phyloP scores from a whole-genome alignment of 1,140 invertebrate genomes.

The Apis dorsata region DNA sequence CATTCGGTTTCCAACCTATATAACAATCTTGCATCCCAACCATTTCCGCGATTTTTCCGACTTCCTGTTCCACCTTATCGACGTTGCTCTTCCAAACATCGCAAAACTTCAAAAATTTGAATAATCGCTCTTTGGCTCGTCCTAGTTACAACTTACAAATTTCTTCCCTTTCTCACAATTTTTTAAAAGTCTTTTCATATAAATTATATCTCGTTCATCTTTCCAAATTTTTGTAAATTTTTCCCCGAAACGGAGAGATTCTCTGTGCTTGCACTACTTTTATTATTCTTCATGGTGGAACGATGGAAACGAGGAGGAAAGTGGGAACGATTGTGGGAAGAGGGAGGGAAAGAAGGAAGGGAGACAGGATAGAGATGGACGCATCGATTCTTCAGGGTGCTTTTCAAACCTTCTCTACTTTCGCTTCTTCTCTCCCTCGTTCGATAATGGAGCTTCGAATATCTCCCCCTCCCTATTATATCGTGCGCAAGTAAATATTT shows the following conservation, averaged over 20 bases:
- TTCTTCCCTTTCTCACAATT: too few species aligned
- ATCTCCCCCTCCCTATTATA: conserved; percentile 51
- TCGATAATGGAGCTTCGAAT: conserved; percentile 68
- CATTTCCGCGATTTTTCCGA: conserved; percentile 45
- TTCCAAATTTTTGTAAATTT: too few species aligned
- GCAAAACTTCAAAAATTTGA: conserved; percentile 8
- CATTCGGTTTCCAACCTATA: conserved; percentile 28
- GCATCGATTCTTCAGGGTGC: conserved; percentile 66
- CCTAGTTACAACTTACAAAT: too few species aligned
- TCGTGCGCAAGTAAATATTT: conserved; percentile 50
- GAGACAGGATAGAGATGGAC: conserved; percentile 21
- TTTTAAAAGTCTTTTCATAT: too few species aligned
- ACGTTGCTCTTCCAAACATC: not conserved
- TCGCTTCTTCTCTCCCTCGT: conserved; percentile 24
- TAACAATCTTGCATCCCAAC: conserved; percentile 32
- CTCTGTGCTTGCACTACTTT: too few species aligned
- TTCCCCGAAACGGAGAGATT: too few species aligned
- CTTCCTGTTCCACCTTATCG: not conserved
- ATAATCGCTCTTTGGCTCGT: not conserved
- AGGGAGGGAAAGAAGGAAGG: too few species aligned
- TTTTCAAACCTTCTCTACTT: conserved; percentile 45
- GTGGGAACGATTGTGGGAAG: too few species aligned
- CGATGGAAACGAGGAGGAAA: too few species aligned
- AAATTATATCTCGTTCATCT: too few species aligned
- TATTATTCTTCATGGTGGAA: too few species aligned